Conservation (phyloP, 2,113 vertebrate species). For the Ovis aries region ARS-UI_Ramb_v3.0 NC_056070.1:32557001-32557500, state of each 20-base stretch:
- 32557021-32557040: not conserved
- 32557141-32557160: not conserved
- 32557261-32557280: not conserved
- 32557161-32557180: not conserved
- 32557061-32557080: not conserved
- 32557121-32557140: not conserved
- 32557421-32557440: not conserved
- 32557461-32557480: not conserved
- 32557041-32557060: not conserved
- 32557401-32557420: not conserved
- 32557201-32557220: not conserved
- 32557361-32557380: not conserved
- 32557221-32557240: not conserved
- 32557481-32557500: not conserved
- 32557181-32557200: not conserved
- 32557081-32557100: not conserved
- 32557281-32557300: not conserved
- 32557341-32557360: not conserved
- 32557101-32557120: not conserved
- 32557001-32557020: not conserved
- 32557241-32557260: not conserved
- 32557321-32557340: not conserved
- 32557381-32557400: not conserved
- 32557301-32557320: not conserved
- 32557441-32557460: not conserved